Evolutionary conservation across 2,113 vertebrate genomes (phyloP).

Genomic region (zebrafish (Danio rerio)): GRCz12tu NC_133190.1:29545501-29546000

Average conservation of each 20-base stretch:
- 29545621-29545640: not conserved
- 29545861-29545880: constrained; percentile 46
- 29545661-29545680: not conserved
- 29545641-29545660: not conserved
- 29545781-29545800: not conserved
- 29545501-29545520: no score
- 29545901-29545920: constrained; percentile 58
- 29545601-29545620: not conserved
- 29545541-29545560: no score
- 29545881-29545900: constrained; percentile 46
- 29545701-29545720: not conserved
- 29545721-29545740: no score
- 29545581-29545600: not conserved
- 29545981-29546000: constrained; percentile 57
- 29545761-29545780: not conserved
- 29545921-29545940: constrained; percentile 64
- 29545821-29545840: constrained; percentile 21
- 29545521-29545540: no score
- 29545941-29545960: constrained; percentile 61
- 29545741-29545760: not conserved
- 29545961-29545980: constrained; percentile 63
- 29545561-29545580: not conserved
- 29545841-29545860: constrained; percentile 40
- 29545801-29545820: constrained; percentile 3
- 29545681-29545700: not conserved